Percentiles rank a stretch among this genome's conserved stretches.
phyloP scores from a whole-genome alignment of 2,797 vertebrate species.

The Sebastolobus altivelis region DNA sequence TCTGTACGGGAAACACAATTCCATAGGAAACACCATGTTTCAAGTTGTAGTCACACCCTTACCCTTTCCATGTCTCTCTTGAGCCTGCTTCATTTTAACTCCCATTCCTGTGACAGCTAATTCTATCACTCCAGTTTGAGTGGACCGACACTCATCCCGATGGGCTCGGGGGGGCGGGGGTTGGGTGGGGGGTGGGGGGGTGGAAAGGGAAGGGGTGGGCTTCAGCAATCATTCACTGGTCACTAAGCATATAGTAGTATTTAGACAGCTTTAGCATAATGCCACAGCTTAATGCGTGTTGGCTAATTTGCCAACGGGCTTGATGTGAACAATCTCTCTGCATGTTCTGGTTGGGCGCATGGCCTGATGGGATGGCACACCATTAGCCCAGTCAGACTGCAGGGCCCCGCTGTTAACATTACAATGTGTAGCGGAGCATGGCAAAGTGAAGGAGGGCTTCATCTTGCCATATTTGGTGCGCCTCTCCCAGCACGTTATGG shows the following conservation, averaged over 20 bases:
- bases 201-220: constrained; percentile 28
- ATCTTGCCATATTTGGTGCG: constrained; percentile 63
- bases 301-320: constrained; percentile 82
- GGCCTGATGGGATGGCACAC: constrained; percentile 81
- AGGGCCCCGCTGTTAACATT: constrained; percentile 82
- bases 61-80: constrained; percentile 25
- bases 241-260: constrained; percentile 79
- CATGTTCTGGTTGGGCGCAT: constrained; percentile 81
- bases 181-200: constrained; percentile 2
- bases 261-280: constrained; percentile 83
- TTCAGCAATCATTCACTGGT: constrained; percentile 74
- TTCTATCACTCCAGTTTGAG: constrained; percentile 64
- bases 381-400: constrained; percentile 81
- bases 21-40: not conserved
- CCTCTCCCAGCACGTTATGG: constrained; percentile 63
- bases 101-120: constrained; percentile 49
- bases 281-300: constrained; percentile 76
- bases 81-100: constrained; percentile 48
- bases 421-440: constrained; percentile 77
- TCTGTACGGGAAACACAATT: too few species aligned
- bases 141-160: constrained; percentile 62
- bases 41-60: not conserved
- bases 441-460: constrained; percentile 72
- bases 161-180: constrained; percentile 21
- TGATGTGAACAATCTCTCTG: constrained; percentile 81